A percentile compares a stretch with the other conserved stretches of the same genome.
These are phyloP conservation scores for Pseudococcus viburni DNA, from an alignment of 2,888 invertebrate species.

Conservation along the genomic window DNA sequence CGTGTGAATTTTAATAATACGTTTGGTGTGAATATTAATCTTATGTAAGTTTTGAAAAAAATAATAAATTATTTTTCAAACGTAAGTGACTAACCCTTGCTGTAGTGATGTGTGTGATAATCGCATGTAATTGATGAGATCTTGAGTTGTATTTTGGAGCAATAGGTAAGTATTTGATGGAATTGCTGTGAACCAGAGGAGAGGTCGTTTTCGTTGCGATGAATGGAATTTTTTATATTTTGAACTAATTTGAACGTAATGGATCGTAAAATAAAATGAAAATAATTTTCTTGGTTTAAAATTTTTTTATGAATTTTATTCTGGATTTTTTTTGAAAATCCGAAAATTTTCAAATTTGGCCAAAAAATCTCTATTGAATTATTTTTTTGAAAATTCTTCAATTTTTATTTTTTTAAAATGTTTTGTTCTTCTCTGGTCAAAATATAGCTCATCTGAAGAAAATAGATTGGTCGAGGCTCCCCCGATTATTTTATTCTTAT, in stretches of 20 bases:
- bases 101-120: conserved; percentile 5
- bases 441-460: not conserved
- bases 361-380: too few relatives aligned
- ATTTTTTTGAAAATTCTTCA: too few relatives aligned
- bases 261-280: too few relatives aligned
- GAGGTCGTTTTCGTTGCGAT: too few relatives aligned
- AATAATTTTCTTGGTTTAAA: too few relatives aligned
- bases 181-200: not conserved
- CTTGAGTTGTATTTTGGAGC: not conserved
- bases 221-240: too few relatives aligned
- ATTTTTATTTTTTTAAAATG: too few relatives aligned
- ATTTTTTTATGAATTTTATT: too few relatives aligned
- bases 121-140: conserved; percentile 19
- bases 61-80: not conserved
- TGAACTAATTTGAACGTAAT: too few relatives aligned
- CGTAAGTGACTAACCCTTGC: not conserved
- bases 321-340: too few relatives aligned
- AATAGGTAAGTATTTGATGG: not conserved
- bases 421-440: too few relatives aligned
- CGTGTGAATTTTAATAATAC: not conserved
- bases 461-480: not conserved
- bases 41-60: not conserved
- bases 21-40: conserved; percentile 1
- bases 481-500: not conserved
- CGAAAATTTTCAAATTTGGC: too few relatives aligned